Base-by-base conservation (phyloP, 2,113 vertebrate species). In the Sorex araneus region DNA sequence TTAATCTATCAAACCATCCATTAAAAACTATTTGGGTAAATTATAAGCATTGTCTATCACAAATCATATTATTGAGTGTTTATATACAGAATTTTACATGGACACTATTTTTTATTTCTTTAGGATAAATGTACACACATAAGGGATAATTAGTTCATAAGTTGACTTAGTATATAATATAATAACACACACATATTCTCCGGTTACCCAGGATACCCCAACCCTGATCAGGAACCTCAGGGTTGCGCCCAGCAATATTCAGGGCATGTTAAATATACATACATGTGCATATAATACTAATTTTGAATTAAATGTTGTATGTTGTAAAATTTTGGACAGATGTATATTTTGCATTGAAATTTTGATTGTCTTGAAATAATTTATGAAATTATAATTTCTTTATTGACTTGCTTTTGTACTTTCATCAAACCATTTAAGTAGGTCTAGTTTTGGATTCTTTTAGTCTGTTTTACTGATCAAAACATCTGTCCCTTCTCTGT, bases 281-380 rank as follows among this genome's bases (percentile, higher is more conserved):
- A 57, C 15, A 57, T 57, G 18, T 57, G 16, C 16, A 57, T 57
- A 57, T 57, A 57, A 2, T 47, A 47, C 25, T 27, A 15, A 60
- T 69, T 40, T 87, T 88, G 1, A 63, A 34, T 70, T 67, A n/a
- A 70, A n/a, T 27, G 47, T 60, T 47, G 82, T 36, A 15, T 63
- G 6, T 11, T 36, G 6, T 83, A 12, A 67, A 67, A 54, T 66
- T 88, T 34, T 76, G 27, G 25, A 70, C 27, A 63, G n/a, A 76
- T 70, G 77, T 3, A 83, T 25, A 69, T 36, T 76, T 70, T 82
- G 75, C 30, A 60, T 60, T 69, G 43, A 64, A 80, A 86, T 6
- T 34, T 81, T 45, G 57, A 69, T 63, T 71, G 27, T 84, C 83
- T 84, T 15, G 63, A 84, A 84, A 71, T 78, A 47, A 32, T 64